Evolutionary conservation across 2,888 invertebrate species (phyloP).

Genomic region (Adela reaumurella): DNA sequence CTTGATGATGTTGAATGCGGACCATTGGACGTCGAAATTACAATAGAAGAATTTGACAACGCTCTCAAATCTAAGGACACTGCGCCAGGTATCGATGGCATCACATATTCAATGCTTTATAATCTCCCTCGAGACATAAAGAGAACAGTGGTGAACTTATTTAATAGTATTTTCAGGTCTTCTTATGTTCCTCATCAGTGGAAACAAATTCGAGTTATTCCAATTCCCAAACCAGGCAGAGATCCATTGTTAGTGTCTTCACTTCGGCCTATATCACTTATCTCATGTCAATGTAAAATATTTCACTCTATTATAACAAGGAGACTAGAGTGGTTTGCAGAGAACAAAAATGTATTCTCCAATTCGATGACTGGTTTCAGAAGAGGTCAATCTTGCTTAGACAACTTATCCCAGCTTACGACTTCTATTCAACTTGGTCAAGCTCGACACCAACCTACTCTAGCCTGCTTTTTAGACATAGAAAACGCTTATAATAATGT

Average conservation of each 20-base stretch:
- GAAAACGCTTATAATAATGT: no score
- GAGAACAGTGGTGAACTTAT: neutral
- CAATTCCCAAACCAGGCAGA: slow-evolving; percentile 31
- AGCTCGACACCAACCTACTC: no score
- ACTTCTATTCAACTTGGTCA: no score
- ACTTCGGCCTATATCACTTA: slow-evolving; percentile 32
- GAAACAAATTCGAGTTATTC: slow-evolving; percentile 10
- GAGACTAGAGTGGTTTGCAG: slow-evolving; percentile 25
- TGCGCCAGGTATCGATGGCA: neutral
- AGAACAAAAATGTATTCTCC: no score
- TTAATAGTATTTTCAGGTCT: neutral
- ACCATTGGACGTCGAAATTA: neutral
- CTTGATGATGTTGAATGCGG: neutral
- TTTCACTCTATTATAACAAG: neutral
- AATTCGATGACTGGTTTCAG: no score
- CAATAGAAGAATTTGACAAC: neutral
- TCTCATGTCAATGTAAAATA: neutral
- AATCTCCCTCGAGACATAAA: neutral
- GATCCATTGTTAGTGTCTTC: slow-evolving; percentile 19
- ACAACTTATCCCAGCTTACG: no score
- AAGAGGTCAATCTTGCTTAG: no score
- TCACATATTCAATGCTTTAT: neutral
- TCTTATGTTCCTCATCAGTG: slow-evolving; percentile 20
- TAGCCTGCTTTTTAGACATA: no score
- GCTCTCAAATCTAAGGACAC: neutral